A percentile compares a stretch with the other conserved stretches of the same genome.
phyloP scores from a whole-genome alignment of 1,140 invertebrate genomes.

The Akabosia matsudoensis region DNA sequence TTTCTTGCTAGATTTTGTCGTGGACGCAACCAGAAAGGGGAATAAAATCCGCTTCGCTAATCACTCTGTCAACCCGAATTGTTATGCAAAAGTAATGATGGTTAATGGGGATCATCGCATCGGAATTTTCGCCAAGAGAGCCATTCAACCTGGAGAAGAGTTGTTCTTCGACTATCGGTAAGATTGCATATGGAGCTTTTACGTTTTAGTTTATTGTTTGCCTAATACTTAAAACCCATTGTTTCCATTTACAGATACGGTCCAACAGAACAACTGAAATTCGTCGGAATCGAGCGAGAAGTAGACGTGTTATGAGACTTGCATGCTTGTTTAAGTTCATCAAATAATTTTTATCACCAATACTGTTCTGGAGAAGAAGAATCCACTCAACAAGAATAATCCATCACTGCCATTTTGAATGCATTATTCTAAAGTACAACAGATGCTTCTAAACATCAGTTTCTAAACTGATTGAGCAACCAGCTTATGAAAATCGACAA shows the following conservation, averaged over 20 bases:
- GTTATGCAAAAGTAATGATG: slow-evolving; percentile 99
- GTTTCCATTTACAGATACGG: slow-evolving; percentile 73
- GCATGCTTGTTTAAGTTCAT: too few species aligned
- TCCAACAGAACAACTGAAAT: slow-evolving; percentile 94
- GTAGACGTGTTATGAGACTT: slow-evolving; percentile 87
- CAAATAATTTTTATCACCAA: too few species aligned
- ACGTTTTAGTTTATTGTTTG: background rate
- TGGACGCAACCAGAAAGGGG: slow-evolving; percentile 97
- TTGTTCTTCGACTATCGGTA: slow-evolving; percentile 90
- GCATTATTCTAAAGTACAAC: too few species aligned
- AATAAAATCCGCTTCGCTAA: slow-evolving; percentile 99
- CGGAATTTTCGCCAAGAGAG: slow-evolving; percentile 92
- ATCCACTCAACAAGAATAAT: too few species aligned
- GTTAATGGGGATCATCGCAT: slow-evolving; percentile 84
- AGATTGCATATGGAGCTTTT: background rate
- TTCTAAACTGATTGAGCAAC: too few species aligned
- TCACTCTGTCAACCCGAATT: slow-evolving; percentile 99
- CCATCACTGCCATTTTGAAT: too few species aligned
- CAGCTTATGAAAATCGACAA: too few species aligned
- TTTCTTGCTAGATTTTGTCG: slow-evolving; percentile 76
- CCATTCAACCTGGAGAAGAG: slow-evolving; percentile 95
- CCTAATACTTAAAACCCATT: background rate
- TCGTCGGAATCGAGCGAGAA: slow-evolving; percentile 95
- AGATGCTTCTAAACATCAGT: too few species aligned
- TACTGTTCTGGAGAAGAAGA: too few species aligned